Evolutionary conservation across 2,888 invertebrate genomes (phyloP).

Genomic region (Caprella mutica): DNA sequence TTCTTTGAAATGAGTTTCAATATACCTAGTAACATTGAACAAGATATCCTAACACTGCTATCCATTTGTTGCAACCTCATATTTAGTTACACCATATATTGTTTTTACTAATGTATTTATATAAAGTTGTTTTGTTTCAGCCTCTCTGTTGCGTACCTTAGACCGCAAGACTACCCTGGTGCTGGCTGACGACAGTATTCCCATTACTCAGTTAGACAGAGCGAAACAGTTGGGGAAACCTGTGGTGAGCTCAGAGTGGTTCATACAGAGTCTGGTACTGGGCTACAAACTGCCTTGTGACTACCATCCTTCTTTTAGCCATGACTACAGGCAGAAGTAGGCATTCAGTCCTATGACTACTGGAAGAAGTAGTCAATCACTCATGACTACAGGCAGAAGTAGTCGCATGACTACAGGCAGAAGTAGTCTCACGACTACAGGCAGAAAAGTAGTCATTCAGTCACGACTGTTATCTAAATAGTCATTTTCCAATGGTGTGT

Average conservation of each 20-base stretch:
- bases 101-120: too few species aligned
- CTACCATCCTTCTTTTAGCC: constrained; percentile 15
- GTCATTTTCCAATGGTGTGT: too few species aligned
- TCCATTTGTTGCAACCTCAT: too few species aligned
- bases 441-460: too few species aligned
- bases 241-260: constrained; percentile 27
- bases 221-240: constrained; percentile 22
- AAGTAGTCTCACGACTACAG: too few species aligned
- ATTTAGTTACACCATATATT: too few species aligned
- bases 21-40: too few species aligned
- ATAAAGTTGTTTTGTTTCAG: constrained; percentile 5
- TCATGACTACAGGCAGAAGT: too few species aligned
- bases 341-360: not conserved
- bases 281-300: constrained; percentile 18
- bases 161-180: constrained; percentile 24
- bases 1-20: too few species aligned
- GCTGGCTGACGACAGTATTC: constrained; percentile 22
- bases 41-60: too few species aligned
- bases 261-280: constrained; percentile 25
- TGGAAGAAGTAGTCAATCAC: not conserved
- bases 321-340: not conserved
- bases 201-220: constrained; percentile 18
- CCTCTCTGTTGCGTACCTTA: constrained; percentile 20
- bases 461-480: too few species aligned
- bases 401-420: too few species aligned